Evolutionary conservation across 1,140 invertebrate species (phyloP).

Genomic region (Araneus ventricosus): DNA sequence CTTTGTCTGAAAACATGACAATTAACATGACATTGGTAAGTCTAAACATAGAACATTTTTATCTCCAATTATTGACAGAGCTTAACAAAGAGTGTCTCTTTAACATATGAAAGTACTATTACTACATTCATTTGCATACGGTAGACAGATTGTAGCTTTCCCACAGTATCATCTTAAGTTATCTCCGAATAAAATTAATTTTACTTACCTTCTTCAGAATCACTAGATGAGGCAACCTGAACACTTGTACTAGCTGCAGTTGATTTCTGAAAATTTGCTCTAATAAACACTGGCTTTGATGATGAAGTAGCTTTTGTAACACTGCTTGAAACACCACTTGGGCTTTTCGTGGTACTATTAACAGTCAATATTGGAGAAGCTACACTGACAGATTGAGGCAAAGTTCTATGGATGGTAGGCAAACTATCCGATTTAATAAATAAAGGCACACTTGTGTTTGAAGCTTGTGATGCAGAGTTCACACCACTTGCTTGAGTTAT

Average conservation of each 20-base stretch:
- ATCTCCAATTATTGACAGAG: too few species aligned
- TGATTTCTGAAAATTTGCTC: conserved; percentile 69
- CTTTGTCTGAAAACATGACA: too few species aligned
- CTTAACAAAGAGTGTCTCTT: too few species aligned
- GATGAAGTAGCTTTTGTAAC: conserved; percentile 10
- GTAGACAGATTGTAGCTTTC: too few species aligned
- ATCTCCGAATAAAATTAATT: too few species aligned
- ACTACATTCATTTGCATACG: too few species aligned
- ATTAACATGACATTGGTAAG: too few species aligned
- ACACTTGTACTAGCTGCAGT: conserved; percentile 30
- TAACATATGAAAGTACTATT: too few species aligned
- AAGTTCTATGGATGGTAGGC: conserved; percentile 33
- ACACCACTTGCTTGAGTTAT: background rate
- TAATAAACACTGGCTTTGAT: conserved; percentile 58
- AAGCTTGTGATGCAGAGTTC: background rate
- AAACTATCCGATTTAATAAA: conserved; percentile 48
- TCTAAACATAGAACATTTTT: too few species aligned
- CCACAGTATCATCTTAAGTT: too few species aligned
- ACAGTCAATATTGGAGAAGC: conserved; percentile 5
- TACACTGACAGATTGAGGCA: conserved; percentile 2
- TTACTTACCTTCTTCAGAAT: conserved; percentile 60
- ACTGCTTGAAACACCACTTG: background rate
- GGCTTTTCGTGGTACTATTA: conserved; percentile 2
- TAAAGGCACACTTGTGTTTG: conserved; percentile 60
- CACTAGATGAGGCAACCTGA: conserved; percentile 32